A percentile compares a stretch with the other conserved stretches of the same genome.
phyloP scores from a whole-genome alignment of 2,797 vertebrate species.

The Eospalax fontanierii region DNA sequence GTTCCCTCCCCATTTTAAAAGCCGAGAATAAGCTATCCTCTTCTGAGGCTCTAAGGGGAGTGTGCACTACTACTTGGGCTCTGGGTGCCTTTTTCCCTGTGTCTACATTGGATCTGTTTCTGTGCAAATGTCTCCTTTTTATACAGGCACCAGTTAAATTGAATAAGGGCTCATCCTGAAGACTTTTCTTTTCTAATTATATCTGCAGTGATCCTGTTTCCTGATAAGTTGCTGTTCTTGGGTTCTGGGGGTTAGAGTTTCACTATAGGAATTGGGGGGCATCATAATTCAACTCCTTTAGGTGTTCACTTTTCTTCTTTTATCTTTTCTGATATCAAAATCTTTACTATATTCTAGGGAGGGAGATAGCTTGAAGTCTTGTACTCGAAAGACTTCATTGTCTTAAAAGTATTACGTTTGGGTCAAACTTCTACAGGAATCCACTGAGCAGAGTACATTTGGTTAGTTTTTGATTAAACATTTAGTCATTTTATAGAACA shows the following conservation, averaged over 20 bases:
- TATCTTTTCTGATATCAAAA: neutral
- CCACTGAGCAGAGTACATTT: neutral
- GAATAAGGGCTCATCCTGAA: neutral
- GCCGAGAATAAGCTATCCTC: neutral
- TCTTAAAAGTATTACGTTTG: conserved; percentile 40
- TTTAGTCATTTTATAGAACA: neutral
- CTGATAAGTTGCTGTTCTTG: neutral
- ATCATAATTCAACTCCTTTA: neutral
- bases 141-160: neutral
- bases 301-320: neutral
- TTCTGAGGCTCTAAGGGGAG: neutral
- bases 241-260: neutral
- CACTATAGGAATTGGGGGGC: neutral
- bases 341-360: neutral
- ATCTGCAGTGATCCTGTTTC: neutral
- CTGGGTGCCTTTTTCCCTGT: neutral
- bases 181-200: neutral
- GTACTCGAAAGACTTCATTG: neutral
- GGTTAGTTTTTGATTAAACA: neutral
- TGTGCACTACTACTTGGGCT: neutral
- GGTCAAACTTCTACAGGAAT: conserved; percentile 18
- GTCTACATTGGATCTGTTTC: neutral
- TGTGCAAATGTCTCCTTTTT: neutral
- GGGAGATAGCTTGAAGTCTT: neutral
- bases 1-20: neutral